phyloP scores from a whole-genome alignment of 2,113 vertebrate species.

The Stigmatopora argus region DNA sequence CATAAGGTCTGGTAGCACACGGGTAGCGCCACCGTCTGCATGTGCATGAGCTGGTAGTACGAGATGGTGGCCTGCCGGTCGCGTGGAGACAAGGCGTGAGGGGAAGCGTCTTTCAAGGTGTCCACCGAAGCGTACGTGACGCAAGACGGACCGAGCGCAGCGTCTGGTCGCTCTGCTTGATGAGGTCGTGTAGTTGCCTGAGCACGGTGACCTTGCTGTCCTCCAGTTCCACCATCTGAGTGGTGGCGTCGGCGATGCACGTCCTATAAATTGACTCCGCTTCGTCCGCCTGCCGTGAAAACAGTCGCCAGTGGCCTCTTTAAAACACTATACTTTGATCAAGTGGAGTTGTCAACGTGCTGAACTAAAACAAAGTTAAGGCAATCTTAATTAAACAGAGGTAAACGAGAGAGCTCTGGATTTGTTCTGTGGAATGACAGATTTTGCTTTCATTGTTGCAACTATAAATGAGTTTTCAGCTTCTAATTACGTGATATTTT shows the following conservation, averaged over 20 bases:
- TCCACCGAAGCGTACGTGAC: background rate
- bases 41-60: conserved; percentile 95
- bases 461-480: no score
- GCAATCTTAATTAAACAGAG: background rate
- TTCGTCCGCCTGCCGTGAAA: conserved; percentile 80
- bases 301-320: background rate
- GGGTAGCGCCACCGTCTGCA: conserved; percentile 84
- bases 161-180: conserved; percentile 90
- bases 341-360: background rate
- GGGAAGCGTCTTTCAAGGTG: background rate
- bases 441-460: no score
- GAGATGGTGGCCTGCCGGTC: conserved; percentile 85
- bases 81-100: background rate
- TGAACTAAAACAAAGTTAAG: background rate
- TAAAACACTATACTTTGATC: background rate
- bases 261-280: conserved; percentile 91
- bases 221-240: conserved; percentile 90
- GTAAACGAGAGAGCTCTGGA: background rate
- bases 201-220: conserved; percentile 88
- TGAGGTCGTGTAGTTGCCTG: conserved; percentile 88
- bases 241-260: conserved; percentile 84
- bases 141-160: conserved; percentile 80
- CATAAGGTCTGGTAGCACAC: conserved; percentile 94
- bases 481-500: no score
- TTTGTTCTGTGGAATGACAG: background rate